Evolutionary conservation across 2,797 vertebrate species (phyloP).

Genomic region (Ctenopoma kingsleyae): DNA sequence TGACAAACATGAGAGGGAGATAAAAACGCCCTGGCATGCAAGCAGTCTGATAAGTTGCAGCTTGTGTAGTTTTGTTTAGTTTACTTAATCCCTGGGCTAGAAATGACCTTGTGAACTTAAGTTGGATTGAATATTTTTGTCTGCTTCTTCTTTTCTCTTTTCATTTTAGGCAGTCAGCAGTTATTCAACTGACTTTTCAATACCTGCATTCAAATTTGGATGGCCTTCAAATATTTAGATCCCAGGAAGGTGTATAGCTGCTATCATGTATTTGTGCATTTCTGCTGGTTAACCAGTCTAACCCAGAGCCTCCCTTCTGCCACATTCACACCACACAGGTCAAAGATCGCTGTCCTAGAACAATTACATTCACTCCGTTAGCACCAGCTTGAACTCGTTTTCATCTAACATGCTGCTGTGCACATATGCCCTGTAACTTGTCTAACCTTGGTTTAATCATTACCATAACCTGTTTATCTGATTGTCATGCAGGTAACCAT

Average conservation of each 20-base stretch:
- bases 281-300: slow-evolving; percentile 16
- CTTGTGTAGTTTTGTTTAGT: slow-evolving; percentile 87
- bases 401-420: slow-evolving; percentile 79
- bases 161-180: slow-evolving; percentile 69
- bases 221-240: slow-evolving; percentile 67
- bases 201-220: slow-evolving; percentile 71
- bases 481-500: slow-evolving; percentile 97
- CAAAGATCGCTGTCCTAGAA: slow-evolving; percentile 83
- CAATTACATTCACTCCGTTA: slow-evolving; percentile 81
- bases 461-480: slow-evolving; percentile 96
- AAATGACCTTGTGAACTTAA: slow-evolving; percentile 87
- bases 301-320: slow-evolving; percentile 40
- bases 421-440: slow-evolving; percentile 85
- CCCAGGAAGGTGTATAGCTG: slow-evolving; percentile 39
- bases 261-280: slow-evolving; percentile 12
- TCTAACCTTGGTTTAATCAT: slow-evolving; percentile 93
- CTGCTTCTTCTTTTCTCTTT: slow-evolving; percentile 54
- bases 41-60: slow-evolving; percentile 85
- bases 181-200: slow-evolving; percentile 47
- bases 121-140: slow-evolving; percentile 63
- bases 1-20: slow-evolving; percentile 74
- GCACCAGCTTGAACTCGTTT: slow-evolving; percentile 76
- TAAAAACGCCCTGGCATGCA: slow-evolving; percentile 82
- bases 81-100: slow-evolving; percentile 86
- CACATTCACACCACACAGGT: slow-evolving; percentile 80